phyloP scores from a whole-genome alignment of 2,113 vertebrate genomes.

The Paraplagusia blochii region DNA sequence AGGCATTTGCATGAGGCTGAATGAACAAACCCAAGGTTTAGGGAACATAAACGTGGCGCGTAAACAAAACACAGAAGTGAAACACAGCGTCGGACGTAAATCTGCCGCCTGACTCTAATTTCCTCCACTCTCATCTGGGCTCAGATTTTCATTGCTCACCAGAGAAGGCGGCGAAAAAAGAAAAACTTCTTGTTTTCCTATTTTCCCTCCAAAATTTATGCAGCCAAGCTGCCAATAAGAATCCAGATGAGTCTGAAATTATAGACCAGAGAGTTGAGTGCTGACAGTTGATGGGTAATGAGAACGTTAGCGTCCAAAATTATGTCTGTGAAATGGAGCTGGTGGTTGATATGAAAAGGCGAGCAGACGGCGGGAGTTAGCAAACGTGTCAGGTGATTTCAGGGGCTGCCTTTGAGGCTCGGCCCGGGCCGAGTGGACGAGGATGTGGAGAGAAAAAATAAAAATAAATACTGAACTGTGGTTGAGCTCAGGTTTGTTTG shows the following conservation, averaged over 20 bases:
- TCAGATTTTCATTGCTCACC: conserved; percentile 39
- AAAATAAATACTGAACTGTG: background rate
- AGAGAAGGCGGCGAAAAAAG: background rate
- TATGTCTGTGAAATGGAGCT: conserved; percentile 48
- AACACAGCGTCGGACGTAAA: conserved; percentile 13
- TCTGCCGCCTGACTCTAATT: conserved; percentile 25
- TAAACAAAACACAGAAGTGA: background rate
- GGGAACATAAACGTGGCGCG: background rate
- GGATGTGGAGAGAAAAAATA: background rate
- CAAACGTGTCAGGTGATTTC: conserved; percentile 47
- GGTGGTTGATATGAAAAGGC: conserved; percentile 31
- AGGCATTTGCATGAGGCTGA: background rate
- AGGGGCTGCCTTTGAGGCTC: conserved; percentile 9
- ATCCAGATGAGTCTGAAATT: conserved; percentile 64
- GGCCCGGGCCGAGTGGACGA: conserved; percentile 24
- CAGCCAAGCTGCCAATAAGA: conserved; percentile 53
- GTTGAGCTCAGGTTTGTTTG: background rate
- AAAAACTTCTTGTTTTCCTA: conserved; percentile 34
- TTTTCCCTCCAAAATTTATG: conserved; percentile 54
- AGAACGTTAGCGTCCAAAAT: conserved; percentile 51
- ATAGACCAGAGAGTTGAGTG: conserved; percentile 45
- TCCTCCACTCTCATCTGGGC: background rate
- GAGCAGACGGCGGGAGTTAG: conserved; percentile 43
- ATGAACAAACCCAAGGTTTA: background rate
- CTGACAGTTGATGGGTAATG: conserved; percentile 59